A percentile compares a stretch with the other conserved stretches of the same genome.
phyloP scores from a whole-genome alignment of 2,797 vertebrate species.

The Chelon auratus region DNA sequence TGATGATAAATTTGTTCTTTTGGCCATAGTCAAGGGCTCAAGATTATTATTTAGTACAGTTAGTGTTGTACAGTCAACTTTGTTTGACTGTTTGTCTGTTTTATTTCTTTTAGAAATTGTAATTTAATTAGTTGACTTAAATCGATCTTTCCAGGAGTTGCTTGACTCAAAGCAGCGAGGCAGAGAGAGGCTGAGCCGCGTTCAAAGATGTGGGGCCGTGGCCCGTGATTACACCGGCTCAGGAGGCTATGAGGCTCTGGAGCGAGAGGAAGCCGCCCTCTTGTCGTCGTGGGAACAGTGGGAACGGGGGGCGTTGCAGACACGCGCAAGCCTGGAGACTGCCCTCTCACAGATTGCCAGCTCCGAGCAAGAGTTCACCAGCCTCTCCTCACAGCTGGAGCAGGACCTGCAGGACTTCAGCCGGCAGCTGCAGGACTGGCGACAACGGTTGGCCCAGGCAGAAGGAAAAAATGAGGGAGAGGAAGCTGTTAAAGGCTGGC shows the following conservation, averaged over 20 bases:
- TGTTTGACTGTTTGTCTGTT: too few relatives aligned
- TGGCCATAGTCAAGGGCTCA: not conserved
- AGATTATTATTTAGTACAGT: too few relatives aligned
- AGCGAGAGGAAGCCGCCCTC: conserved; percentile 90
- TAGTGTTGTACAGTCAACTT: too few relatives aligned
- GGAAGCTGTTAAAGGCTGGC: conserved; percentile 91
- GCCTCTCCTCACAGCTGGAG: conserved; percentile 86
- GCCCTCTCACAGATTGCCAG: conserved; percentile 89
- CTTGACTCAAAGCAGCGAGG: conserved; percentile 91
- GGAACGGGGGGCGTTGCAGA: conserved; percentile 88
- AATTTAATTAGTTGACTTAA: not conserved
- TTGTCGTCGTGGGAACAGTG: conserved; percentile 92
- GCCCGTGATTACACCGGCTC: conserved; percentile 89
- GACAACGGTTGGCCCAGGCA: conserved; percentile 78
- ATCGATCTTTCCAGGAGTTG: conserved; percentile 87
- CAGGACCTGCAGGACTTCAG: conserved; percentile 85
- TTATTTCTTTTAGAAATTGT: not conserved
- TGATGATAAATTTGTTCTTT: not conserved
- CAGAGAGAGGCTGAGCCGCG: conserved; percentile 88
- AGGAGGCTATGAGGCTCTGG: conserved; percentile 89
- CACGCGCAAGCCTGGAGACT: conserved; percentile 85
- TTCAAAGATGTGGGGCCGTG: conserved; percentile 86
- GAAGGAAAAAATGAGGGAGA: conserved; percentile 86
- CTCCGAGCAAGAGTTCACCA: conserved; percentile 91
- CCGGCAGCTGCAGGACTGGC: conserved; percentile 84